These are phyloP conservation scores for Psammodynastes pulverulentus DNA, from an alignment of 2,113 vertebrate genomes.

Conservation along the genomic window DNA sequence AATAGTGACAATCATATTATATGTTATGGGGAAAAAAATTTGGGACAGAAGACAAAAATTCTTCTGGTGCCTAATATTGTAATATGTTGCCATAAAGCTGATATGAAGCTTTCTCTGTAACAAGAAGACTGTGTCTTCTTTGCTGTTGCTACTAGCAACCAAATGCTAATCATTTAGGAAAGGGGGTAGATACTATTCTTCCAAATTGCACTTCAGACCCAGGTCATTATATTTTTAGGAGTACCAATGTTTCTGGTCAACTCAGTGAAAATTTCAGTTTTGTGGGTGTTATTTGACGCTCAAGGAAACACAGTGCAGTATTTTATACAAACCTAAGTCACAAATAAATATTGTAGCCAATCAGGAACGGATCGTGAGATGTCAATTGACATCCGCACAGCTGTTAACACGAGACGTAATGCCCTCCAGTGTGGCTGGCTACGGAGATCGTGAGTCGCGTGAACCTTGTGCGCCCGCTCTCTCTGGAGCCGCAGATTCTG, in stretches of 20 bases:
- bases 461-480: too few species aligned
- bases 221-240: not conserved
- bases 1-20: not conserved
- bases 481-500: too few species aligned
- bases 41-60: not conserved
- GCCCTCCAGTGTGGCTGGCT: too few species aligned
- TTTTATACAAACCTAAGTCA: not conserved
- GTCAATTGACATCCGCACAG: too few species aligned
- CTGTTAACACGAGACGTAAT: too few species aligned
- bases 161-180: not conserved
- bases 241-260: not conserved
- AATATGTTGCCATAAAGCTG: not conserved
- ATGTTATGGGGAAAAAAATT: not conserved
- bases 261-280: not conserved
- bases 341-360: too few species aligned
- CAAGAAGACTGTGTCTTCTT: not conserved
- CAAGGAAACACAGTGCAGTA: not conserved
- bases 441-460: too few species aligned
- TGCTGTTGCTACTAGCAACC: not conserved
- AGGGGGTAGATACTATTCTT: not conserved
- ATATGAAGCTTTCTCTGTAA: not conserved
- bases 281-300: not conserved
- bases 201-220: not conserved
- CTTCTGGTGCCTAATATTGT: not conserved
- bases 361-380: too few species aligned